A percentile compares a stretch with the other conserved stretches of the same genome.
phyloP scores from a whole-genome alignment of 2,888 invertebrate genomes.

The Polietes domitor region DNA sequence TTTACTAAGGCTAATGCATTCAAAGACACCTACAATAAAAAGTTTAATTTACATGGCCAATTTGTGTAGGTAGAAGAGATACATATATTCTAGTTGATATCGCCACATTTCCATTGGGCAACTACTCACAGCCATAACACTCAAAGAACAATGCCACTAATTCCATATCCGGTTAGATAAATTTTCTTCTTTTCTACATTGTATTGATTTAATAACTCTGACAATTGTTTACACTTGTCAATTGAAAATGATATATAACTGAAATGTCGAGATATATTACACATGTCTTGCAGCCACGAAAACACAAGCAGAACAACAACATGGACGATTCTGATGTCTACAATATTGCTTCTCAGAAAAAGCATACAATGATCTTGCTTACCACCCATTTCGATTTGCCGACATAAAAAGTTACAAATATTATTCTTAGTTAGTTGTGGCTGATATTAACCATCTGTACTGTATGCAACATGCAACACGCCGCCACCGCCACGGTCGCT shows the following conservation, averaged over 20 bases:
- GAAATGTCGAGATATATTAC: constrained; percentile 14
- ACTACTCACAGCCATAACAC: neutral
- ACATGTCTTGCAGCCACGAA: neutral
- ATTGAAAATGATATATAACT: constrained; percentile 26
- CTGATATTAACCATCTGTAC: neutral
- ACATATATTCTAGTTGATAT: too few species aligned
- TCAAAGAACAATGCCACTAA: neutral
- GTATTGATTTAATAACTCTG: constrained; percentile 11
- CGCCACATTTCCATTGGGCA: too few species aligned
- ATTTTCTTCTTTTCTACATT: neutral
- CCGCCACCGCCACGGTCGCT: neutral
- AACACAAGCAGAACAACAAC: neutral
- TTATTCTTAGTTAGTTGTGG: neutral
- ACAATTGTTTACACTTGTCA: constrained; percentile 40
- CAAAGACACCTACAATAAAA: too few species aligned
- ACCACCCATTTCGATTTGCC: constrained; percentile 57
- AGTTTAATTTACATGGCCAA: too few species aligned
- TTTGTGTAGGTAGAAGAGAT: too few species aligned
- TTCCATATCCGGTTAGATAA: neutral
- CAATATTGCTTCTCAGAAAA: constrained; percentile 39
- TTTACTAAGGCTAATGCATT: too few species aligned
- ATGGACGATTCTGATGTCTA: constrained; percentile 13
- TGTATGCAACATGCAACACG: constrained; percentile 2
- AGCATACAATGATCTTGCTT: constrained; percentile 27
- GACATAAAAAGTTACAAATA: constrained; percentile 31